A percentile compares a stretch with the other conserved stretches of the same genome.
Conservation (phyloP, 2,113 vertebrate species). For the Nannobrachium achirus region DNA sequence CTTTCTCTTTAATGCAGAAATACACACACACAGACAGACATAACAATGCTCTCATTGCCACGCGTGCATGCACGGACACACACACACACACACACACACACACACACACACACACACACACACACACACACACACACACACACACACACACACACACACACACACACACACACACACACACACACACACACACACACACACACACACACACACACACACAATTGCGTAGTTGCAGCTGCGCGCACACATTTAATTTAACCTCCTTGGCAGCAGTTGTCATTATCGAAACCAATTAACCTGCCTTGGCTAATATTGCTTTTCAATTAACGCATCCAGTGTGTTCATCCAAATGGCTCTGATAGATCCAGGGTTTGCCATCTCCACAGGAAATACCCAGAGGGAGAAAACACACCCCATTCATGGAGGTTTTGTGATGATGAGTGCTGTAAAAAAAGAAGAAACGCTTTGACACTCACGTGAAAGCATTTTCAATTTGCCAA, state of each 20-base stretch:
- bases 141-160: too few relatives aligned
- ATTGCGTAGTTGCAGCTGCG: too few relatives aligned
- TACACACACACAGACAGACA: neutral
- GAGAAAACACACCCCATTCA: constrained; percentile 31
- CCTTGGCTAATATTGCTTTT: constrained; percentile 26
- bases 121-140: too few relatives aligned
- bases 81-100: too few relatives aligned
- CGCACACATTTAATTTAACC: neutral
- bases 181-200: neutral
- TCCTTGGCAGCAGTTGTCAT: neutral
- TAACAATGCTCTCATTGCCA: too few relatives aligned
- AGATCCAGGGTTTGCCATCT: constrained; percentile 56
- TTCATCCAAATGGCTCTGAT: constrained; percentile 20
- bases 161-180: neutral
- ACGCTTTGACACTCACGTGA: constrained; percentile 28
- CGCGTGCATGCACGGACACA: too few relatives aligned
- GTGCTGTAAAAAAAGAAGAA: constrained; percentile 21
- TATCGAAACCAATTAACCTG: constrained; percentile 33
- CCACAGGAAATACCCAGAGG: constrained; percentile 42
- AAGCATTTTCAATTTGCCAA: constrained; percentile 38
- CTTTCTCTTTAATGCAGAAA: neutral
- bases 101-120: too few relatives aligned
- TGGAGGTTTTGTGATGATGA: constrained; percentile 48
- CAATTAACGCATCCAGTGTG: constrained; percentile 16
- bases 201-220: neutral